Evolutionary conservation across 2,888 invertebrate species (phyloP), one percentile per base, ranked within the genome.

Genomic region (Epistrophe grossulariae): DNA sequence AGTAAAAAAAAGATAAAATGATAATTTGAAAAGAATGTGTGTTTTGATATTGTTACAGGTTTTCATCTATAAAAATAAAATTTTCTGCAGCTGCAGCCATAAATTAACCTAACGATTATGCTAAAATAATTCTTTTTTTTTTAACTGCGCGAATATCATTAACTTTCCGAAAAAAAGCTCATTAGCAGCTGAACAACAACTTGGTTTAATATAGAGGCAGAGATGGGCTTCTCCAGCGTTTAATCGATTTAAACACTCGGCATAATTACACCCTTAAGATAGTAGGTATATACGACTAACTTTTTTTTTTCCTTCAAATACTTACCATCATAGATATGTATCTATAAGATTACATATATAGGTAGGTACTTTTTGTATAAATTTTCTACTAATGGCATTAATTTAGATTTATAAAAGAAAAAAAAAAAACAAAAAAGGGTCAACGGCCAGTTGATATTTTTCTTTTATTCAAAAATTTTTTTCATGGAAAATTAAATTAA

Each of bases 401-500:
- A 55, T 70, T 70, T 70, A 40, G 38, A 50, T 50, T 28, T 35
- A 43, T 9, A 24, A 19, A 10, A 10, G 13, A n/a, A 17, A 17
- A 17, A 59, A 4, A 24, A 40, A 40, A 38, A 24, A 62, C 1
- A 15, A 45, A 59, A 70, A 71, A 77, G 71, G 82, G 77, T 82
- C 82, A 77, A 66, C 71, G 57, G 57, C 82, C 71, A 77, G 48
- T 55, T 28, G 40, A 55, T 70, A 55, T 55, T 68, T 31, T 52
- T 45, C 43, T 31, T 66, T 66, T 31, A 45, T 31, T 48, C 45
- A 45, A 15, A 28, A 24, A 11, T 8, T 40, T 19, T 64, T 66
- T 66, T 50, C 35, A 15, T 68, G 19, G 38, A 55, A 55, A 70
- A 70, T 52, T 24, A 55, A 52, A 70, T 70, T 40, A 70, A 70